phyloP scores from a whole-genome alignment of 2,113 vertebrate genomes.

The Amblyornis subalaris region DNA sequence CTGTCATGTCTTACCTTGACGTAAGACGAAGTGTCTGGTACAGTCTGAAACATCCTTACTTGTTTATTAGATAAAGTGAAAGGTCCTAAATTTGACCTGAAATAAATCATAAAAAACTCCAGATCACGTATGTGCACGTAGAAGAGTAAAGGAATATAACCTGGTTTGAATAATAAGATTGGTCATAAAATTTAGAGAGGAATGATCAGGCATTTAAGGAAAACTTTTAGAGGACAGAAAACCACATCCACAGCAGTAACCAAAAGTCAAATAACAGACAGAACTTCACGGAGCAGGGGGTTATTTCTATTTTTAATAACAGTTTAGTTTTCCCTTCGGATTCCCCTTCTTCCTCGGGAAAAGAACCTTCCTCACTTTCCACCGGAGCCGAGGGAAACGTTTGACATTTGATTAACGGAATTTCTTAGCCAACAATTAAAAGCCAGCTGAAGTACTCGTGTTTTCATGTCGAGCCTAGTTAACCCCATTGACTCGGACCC shows the following conservation, averaged over 20 bases:
- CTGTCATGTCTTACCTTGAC: constrained; percentile 95
- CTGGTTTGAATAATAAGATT: not conserved
- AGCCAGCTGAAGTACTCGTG: constrained; percentile 39
- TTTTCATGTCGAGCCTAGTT: constrained; percentile 52
- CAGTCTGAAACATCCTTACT: constrained; percentile 92
- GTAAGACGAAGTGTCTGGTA: constrained; percentile 96
- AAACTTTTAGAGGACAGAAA: not conserved
- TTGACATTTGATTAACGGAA: constrained; percentile 63
- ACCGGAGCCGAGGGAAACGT: not conserved
- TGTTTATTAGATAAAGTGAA: constrained; percentile 13
- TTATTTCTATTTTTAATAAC: not conserved
- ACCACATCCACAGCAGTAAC: not conserved
- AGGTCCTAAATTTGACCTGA: constrained; percentile 55
- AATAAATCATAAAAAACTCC: not conserved
- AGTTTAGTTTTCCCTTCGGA: not conserved
- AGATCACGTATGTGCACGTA: not conserved
- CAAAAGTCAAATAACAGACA: not conserved
- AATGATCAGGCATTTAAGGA: not conserved
- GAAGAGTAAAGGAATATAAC: not conserved
- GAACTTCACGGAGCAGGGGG: not conserved
- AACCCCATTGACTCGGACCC: constrained; percentile 53
- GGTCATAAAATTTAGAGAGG: not conserved
- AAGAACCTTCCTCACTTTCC: not conserved
- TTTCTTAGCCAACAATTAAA: constrained; percentile 58
- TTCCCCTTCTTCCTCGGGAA: not conserved